A percentile compares a stretch with the other conserved stretches of the same genome.
These are phyloP conservation scores for Ecdyonurus torrentis DNA, from an alignment of 2,888 invertebrate species.

Conservation along the genomic window DNA sequence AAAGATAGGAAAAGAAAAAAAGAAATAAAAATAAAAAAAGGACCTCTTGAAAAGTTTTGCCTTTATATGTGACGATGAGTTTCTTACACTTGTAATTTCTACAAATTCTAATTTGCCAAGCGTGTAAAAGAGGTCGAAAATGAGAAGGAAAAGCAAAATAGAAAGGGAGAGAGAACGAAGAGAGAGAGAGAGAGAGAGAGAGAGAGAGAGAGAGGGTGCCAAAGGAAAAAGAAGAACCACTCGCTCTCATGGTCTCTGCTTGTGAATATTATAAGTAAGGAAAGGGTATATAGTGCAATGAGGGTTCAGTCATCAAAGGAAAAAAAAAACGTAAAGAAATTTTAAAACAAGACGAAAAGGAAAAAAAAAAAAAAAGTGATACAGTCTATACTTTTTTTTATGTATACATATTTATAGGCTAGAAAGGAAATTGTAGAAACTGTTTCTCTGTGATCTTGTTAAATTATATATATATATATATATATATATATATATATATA, in stretches of 20 bases:
- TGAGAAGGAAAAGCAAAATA: not conserved
- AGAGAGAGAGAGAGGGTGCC: too few species aligned
- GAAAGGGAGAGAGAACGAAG: not conserved
- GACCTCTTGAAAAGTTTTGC: not conserved
- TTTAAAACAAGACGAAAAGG: too few species aligned
- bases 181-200: constrained; percentile 10
- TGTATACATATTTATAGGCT: not conserved
- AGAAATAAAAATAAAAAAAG: not conserved
- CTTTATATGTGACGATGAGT: not conserved
- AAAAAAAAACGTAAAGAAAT: not conserved
- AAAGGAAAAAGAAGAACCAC: too few species aligned
- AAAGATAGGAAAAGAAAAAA: too few species aligned
- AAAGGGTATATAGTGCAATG: too few species aligned
- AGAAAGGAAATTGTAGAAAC: too few species aligned
- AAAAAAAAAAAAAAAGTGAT: not conserved
- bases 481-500: too few species aligned
- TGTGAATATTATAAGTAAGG: too few species aligned
- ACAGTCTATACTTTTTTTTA: not conserved
- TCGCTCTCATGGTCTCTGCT: too few species aligned
- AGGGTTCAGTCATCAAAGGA: not conserved
- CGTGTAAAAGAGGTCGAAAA: not conserved
- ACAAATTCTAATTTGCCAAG: not conserved
- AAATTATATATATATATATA: too few species aligned
- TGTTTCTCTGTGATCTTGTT: too few species aligned
- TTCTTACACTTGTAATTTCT: not conserved